A percentile compares a stretch with the other conserved stretches of the same genome.
Conservation (phyloP, 2,113 vertebrate genomes). For the Dicentrarchus labrax region DNA sequence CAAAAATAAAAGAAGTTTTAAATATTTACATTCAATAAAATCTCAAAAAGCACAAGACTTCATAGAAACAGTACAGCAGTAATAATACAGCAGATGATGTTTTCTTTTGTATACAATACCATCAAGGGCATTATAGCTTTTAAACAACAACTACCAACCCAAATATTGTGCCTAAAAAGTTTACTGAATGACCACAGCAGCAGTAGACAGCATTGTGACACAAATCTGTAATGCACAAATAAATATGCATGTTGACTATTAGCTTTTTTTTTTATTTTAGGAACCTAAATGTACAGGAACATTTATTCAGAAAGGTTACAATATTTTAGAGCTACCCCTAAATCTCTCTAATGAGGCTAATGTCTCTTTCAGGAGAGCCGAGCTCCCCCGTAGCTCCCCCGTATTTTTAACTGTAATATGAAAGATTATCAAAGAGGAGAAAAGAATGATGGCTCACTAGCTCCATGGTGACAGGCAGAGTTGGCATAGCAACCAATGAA, state of each 20-base stretch:
- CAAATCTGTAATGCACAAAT: no score
- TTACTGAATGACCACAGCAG: no score
- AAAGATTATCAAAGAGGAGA: neutral
- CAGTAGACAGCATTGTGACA: no score
- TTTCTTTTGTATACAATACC: no score
- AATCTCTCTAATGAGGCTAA: no score
- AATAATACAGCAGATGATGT: neutral
- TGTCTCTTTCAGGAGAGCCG: no score
- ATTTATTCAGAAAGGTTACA: no score
- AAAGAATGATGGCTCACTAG: neutral
- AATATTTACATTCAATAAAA: neutral
- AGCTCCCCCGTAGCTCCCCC: neutral
- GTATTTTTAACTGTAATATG: no score
- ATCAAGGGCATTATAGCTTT: neutral
- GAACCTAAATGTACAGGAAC: no score
- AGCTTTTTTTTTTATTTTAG: no score
- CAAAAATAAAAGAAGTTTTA: neutral
- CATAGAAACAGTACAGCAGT: neutral
- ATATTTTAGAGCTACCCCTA: no score
- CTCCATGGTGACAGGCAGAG: conserved; percentile 2
- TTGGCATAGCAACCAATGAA: conserved; percentile 15
- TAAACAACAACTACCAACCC: neutral
- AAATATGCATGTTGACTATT: no score
- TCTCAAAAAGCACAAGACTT: neutral
- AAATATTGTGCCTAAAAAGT: neutral